Evolutionary conservation across 2,113 vertebrate genomes (phyloP), one percentile per base, ranked within the genome.

Genomic region (Papio anubis): DNA sequence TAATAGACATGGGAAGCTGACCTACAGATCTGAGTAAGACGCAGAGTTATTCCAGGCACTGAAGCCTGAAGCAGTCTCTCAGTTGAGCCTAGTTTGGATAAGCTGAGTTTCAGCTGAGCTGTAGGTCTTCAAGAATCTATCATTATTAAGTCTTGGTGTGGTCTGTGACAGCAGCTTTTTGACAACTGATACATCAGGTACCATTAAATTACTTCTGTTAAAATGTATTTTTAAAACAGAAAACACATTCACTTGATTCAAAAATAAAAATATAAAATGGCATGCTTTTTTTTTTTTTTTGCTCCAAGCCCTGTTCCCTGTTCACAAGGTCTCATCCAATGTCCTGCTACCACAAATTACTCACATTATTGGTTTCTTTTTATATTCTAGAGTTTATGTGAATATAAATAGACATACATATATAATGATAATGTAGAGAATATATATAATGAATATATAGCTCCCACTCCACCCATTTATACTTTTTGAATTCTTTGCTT

Each of bases 261-360:
- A 81, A 94, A 78, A 88, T 82, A 88, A 82, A 87, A 95, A 32
- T 66, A 84, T 27, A 57, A 50, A 83, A 81, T 76, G n/a, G 6
- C 66, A 52, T 80, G 11, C 93, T 86, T 88, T 96, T 94, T 90
- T 79, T 45, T 45, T 91, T 81, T 88, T 96, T 92, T 93, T 83
- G 40, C 38, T 90, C 2, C 50, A 55, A 27, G 5, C 13, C 16
- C n/a, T 93, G 5, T 79, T 84, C 1, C 18, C 38, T 76, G 18
- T 40, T 86, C 14, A 35, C 30, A 50, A 32, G 38, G 11, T 93
- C 50, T 30, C 10, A 40, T 35, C 48, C 6, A 75, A 10, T 72
- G 61, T 59, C 6, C 20, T 4, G 59, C 6, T 5, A 76, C n/a
- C 27, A 43, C 30, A 90, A 18, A 5, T 40, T 59, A 11, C 35